phyloP scores from a whole-genome alignment of 2,113 vertebrate genomes.

The Vicugna pacos region DNA sequence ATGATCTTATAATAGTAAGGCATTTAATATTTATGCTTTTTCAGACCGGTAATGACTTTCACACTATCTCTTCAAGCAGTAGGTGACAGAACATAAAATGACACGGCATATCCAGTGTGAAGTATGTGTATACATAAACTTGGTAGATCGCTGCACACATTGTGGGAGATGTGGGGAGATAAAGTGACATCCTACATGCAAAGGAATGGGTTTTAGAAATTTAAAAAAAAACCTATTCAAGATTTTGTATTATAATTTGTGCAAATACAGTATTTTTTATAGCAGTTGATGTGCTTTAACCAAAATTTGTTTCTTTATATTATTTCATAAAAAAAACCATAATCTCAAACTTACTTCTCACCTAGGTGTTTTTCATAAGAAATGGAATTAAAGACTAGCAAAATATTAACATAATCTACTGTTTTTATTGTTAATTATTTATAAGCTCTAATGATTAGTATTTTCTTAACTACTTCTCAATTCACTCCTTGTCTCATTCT shows the following conservation, averaged over 20 bases:
- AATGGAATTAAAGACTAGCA: neutral
- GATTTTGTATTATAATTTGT: neutral
- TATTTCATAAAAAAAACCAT: neutral
- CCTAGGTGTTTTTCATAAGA: neutral
- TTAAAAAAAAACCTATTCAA: neutral
- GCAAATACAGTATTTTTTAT: neutral
- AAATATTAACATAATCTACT: slow-evolving; percentile 34
- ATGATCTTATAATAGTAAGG: neutral
- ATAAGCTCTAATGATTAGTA: neutral
- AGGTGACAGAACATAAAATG: neutral
- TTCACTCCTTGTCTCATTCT: neutral
- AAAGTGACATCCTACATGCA: neutral
- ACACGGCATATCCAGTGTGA: neutral
- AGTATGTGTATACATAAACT: neutral
- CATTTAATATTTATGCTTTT: neutral
- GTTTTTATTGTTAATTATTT: slow-evolving; percentile 11
- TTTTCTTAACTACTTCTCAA: slow-evolving; percentile 23
- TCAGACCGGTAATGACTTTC: slow-evolving; percentile 9
- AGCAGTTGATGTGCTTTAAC: neutral
- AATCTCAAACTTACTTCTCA: slow-evolving; percentile 25
- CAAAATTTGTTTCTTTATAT: neutral
- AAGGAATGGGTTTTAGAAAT: neutral
- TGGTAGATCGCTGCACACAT: neutral
- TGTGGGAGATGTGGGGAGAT: neutral
- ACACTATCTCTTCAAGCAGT: neutral